phyloP scores from a whole-genome alignment of 2,797 vertebrate species.

The Tokudaia tokunoshimensis region DNA sequence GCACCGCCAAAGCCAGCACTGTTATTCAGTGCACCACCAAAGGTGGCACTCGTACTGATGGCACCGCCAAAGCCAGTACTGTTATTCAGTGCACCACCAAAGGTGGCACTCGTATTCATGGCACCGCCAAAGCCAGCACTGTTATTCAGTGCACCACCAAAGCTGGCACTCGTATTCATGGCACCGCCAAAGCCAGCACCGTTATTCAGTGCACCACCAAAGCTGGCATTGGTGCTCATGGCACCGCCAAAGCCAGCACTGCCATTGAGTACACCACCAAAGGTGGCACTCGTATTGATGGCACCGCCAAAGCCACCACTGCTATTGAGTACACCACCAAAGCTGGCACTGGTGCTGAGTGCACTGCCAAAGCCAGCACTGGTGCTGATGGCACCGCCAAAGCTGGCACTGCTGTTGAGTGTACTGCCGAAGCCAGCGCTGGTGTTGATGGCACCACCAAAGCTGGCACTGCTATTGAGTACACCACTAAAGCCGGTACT shows the following conservation, averaged over 20 bases:
- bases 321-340: constrained; percentile 14
- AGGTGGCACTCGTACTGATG: constrained; percentile 59
- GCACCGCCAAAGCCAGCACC: constrained; percentile 59
- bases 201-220: constrained; percentile 22
- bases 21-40: constrained; percentile 45
- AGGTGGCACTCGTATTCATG: background rate
- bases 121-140: constrained; percentile 41
- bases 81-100: background rate
- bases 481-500: constrained; percentile 37
- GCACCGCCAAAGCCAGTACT: constrained; percentile 40
- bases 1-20: constrained; percentile 13
- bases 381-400: constrained; percentile 48
- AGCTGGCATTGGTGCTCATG: constrained; percentile 41
- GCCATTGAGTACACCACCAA: constrained; percentile 24
- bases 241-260: constrained; percentile 34
- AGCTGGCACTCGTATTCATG: constrained; percentile 14
- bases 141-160: constrained; percentile 11
- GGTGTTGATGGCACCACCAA: constrained; percentile 11
- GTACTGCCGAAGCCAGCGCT: constrained; percentile 54
- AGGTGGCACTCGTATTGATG: constrained; percentile 1
- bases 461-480: constrained; percentile 34
- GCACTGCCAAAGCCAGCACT: constrained; percentile 17
- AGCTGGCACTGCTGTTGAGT: constrained; percentile 20
- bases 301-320: constrained; percentile 34
- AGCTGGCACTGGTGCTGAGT: constrained; percentile 44